Percentiles rank a stretch among this genome's conserved stretches.
Conservation (phyloP, 2,888 invertebrate genomes). For the Eulithis testata region DNA sequence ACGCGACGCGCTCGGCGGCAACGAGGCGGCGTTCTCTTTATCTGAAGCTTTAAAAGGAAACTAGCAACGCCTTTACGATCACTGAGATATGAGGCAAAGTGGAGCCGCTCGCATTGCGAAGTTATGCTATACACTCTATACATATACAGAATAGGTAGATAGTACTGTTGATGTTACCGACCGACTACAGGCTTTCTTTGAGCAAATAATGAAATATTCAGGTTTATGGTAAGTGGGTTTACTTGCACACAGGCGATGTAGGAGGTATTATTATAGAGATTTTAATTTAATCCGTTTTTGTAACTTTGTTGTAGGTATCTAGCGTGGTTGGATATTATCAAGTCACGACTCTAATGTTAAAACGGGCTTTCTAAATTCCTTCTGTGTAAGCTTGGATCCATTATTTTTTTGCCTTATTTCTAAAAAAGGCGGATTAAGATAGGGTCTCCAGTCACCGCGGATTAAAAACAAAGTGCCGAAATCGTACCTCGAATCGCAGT, state of each 20-base stretch:
- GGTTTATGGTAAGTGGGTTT: constrained; percentile 28
- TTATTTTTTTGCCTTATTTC: not conserved
- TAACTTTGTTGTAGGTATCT: constrained; percentile 20
- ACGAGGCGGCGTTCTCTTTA: constrained; percentile 63
- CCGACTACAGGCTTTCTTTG: constrained; percentile 32
- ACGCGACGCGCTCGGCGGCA: constrained; percentile 53
- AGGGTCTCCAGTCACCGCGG: not conserved
- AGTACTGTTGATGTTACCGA: constrained; percentile 35
- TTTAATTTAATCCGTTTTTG: constrained; percentile 30
- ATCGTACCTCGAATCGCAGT: constrained; percentile 73
- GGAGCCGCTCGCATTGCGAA: constrained; percentile 55
- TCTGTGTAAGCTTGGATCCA: not conserved
- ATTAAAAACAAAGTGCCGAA: constrained; percentile 19
- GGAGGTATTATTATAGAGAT: constrained; percentile 32
- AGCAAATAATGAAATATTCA: constrained; percentile 29
- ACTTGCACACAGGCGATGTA: constrained; percentile 12
- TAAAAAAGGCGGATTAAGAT: not conserved
- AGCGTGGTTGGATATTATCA: constrained; percentile 51
- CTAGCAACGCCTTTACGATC: constrained; percentile 76
- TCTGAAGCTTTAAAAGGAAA: constrained; percentile 77
- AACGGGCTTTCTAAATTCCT: constrained; percentile 53
- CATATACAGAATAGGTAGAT: constrained; percentile 34
- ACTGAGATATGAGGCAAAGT: constrained; percentile 62
- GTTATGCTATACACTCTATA: constrained; percentile 45
- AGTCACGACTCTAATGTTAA: constrained; percentile 55